phyloP scores from a whole-genome alignment of 2,797 vertebrate species.

The Synanceia verrucosa region DNA sequence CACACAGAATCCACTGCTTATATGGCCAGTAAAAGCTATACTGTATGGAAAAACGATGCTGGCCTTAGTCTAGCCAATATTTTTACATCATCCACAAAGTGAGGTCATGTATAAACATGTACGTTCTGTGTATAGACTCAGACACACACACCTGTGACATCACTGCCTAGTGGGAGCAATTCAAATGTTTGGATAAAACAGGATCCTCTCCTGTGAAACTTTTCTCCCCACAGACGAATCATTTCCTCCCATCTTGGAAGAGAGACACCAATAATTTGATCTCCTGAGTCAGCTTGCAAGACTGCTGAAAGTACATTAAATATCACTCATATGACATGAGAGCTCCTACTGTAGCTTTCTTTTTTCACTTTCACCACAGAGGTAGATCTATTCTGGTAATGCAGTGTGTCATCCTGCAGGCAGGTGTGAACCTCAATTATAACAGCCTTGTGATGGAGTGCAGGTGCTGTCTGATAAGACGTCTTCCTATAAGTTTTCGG shows the following conservation, averaged over 20 bases:
- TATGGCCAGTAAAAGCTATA: conserved; percentile 45
- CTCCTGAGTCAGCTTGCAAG: conserved; percentile 58
- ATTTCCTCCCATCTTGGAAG: conserved; percentile 44
- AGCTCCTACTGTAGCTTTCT: conserved; percentile 6
- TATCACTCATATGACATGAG: conserved; percentile 46
- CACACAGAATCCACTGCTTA: conserved; percentile 41
- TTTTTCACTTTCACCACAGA: conserved; percentile 18
- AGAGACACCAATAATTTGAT: conserved; percentile 52
- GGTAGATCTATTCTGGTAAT: conserved; percentile 21
- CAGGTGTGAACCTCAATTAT: conserved; percentile 40
- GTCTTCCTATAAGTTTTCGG: not conserved
- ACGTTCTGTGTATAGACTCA: not conserved
- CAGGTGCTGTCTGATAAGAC: conserved; percentile 11
- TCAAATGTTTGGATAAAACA: conserved; percentile 50
- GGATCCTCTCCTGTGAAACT: conserved; percentile 24
- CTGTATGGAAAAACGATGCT: conserved; percentile 22
- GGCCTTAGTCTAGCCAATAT: not conserved
- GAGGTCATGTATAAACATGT: conserved; percentile 35
- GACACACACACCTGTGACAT: conserved; percentile 36
- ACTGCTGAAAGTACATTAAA: conserved; percentile 48
- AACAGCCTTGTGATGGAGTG: conserved; percentile 6
- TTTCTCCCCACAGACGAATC: conserved; percentile 22
- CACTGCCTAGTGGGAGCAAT: conserved; percentile 28
- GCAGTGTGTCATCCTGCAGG: conserved; percentile 23
- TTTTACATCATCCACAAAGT: conserved; percentile 24